phyloP scores from a whole-genome alignment of 2,113 vertebrate genomes.

The Narcine bancroftii region DNA sequence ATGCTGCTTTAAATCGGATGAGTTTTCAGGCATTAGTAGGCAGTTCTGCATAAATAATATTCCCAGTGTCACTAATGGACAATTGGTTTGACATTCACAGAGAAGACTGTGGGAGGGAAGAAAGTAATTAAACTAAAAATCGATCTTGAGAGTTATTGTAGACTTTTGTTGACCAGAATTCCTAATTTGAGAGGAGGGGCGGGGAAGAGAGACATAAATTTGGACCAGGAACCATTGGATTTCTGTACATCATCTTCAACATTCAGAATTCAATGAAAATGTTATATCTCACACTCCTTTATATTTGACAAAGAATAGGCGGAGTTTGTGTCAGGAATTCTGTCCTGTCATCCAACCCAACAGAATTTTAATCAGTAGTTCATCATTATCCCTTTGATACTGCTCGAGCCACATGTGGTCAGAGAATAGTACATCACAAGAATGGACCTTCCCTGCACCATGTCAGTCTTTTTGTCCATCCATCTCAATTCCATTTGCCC shows the following conservation, averaged over 20 bases:
- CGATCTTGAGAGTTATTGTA: background rate
- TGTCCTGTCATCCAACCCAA: too few species aligned
- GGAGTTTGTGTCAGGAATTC: too few species aligned
- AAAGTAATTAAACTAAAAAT: background rate
- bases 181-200: background rate
- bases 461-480: too few species aligned
- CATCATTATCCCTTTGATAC: too few species aligned
- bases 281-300: too few species aligned
- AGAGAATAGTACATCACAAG: too few species aligned
- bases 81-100: background rate
- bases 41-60: background rate
- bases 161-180: background rate
- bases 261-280: background rate
- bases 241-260: too few species aligned
- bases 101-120: background rate
- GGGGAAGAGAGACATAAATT: background rate
- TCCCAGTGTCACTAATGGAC: background rate
- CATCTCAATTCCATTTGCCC: too few species aligned
- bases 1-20: background rate
- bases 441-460: too few species aligned
- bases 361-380: too few species aligned
- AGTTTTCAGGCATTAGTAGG: background rate
- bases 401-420: too few species aligned
- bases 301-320: too few species aligned
- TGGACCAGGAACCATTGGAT: background rate